Conservation (phyloP, 2,888 invertebrate species). For the Leucoma salicis region DNA sequence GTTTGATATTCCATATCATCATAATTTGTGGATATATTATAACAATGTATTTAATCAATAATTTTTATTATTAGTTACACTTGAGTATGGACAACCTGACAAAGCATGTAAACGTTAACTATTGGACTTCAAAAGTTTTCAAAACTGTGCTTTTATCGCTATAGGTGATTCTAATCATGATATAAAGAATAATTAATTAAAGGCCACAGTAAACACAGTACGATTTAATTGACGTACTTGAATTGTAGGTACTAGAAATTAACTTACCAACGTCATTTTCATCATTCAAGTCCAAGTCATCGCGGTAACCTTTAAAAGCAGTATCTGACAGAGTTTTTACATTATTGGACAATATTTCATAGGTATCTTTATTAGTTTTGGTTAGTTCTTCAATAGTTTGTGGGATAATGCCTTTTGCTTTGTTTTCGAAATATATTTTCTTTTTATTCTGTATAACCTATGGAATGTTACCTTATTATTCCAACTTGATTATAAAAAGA, state of each 20-base stretch:
- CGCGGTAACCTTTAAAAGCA: slow-evolving; percentile 85
- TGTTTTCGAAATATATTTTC: slow-evolving; percentile 77
- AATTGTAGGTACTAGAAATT: background rate
- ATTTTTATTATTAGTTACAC: too few species aligned
- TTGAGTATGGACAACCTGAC: too few species aligned
- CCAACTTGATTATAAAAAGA: background rate
- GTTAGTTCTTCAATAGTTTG: slow-evolving; percentile 60
- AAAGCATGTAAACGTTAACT: too few species aligned
- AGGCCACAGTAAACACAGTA: too few species aligned
- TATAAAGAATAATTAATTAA: too few species aligned
- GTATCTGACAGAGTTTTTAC: slow-evolving; percentile 66
- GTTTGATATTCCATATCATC: too few species aligned
- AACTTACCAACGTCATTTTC: slow-evolving; percentile 87
- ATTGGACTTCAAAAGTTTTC: too few species aligned
- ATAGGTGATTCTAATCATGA: too few species aligned
- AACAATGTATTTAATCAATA: too few species aligned
- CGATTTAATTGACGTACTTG: too few species aligned
- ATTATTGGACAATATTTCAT: slow-evolving; percentile 54
- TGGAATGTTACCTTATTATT: background rate
- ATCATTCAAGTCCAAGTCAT: slow-evolving; percentile 90
- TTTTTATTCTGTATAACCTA: slow-evolving; percentile 84
- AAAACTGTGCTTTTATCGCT: too few species aligned
- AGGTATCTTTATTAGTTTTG: slow-evolving; percentile 49
- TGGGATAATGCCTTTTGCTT: slow-evolving; percentile 69
- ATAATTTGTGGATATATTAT: too few species aligned